Percentiles rank a stretch among this genome's conserved stretches.
Evolutionary conservation across 2,113 vertebrate genomes (phyloP).

Genomic region (Recurvirostra avosetta): DNA sequence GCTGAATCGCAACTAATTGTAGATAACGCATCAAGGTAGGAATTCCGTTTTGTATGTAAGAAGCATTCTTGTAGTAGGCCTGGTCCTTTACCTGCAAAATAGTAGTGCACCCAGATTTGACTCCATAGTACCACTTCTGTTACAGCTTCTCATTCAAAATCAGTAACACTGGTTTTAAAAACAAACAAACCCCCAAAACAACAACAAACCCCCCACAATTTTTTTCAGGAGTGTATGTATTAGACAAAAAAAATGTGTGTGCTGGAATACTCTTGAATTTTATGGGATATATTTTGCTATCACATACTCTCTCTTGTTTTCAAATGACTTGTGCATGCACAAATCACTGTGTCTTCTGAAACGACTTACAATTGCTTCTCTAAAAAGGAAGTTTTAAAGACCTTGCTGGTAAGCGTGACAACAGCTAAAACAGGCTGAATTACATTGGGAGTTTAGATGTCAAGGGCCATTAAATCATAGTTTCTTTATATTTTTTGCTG

Average conservation of each 20-base stretch:
- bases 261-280: background rate
- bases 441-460: background rate
- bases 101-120: background rate
- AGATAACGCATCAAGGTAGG: conserved; percentile 80
- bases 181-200: background rate
- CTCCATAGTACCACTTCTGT: background rate
- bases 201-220: background rate
- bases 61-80: background rate
- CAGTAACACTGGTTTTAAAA: background rate
- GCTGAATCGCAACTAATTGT: conserved; percentile 84
- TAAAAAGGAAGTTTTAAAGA: background rate
- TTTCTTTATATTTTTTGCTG: background rate
- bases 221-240: background rate
- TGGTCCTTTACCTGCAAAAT: background rate
- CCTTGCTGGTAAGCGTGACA: background rate
- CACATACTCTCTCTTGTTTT: background rate
- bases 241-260: background rate
- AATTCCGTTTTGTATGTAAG: background rate
- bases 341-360: background rate
- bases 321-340: background rate
- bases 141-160: background rate
- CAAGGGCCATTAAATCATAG: background rate
- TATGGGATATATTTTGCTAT: background rate
- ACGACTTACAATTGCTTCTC: background rate
- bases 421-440: background rate